phyloP scores from a whole-genome alignment of 2,888 invertebrate species.

The Phalera bucephala region DNA sequence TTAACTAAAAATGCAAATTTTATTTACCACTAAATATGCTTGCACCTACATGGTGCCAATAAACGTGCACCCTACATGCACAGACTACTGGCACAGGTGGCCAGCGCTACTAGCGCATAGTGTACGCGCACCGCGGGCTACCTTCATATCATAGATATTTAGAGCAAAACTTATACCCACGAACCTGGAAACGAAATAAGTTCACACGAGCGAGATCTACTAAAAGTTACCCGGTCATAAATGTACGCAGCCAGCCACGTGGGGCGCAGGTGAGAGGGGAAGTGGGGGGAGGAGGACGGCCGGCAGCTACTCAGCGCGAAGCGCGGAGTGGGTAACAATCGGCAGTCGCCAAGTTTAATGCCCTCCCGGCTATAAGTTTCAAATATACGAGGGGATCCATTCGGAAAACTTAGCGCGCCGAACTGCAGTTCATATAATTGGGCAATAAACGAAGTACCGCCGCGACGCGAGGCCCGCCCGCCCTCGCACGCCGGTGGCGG shows the following conservation, averaged over 20 bases:
- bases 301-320: constrained; percentile 2
- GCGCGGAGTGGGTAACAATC: constrained; percentile 9
- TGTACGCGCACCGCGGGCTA: too few relatives aligned
- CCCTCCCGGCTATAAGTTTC: constrained; percentile 22
- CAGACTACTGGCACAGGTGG: too few relatives aligned
- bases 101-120: too few relatives aligned
- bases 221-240: not conserved
- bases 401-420: constrained; percentile 17
- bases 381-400: constrained; percentile 23
- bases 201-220: too few relatives aligned
- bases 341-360: constrained; percentile 16
- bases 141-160: too few relatives aligned
- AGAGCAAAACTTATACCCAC: too few relatives aligned
- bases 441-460: constrained; percentile 9
- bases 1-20: too few relatives aligned
- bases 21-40: too few relatives aligned
- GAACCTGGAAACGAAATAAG: too few relatives aligned
- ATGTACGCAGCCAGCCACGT: not conserved
- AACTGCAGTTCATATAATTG: constrained; percentile 25
- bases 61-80: too few relatives aligned
- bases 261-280: not conserved
- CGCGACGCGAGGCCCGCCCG: not conserved
- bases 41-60: too few relatives aligned
- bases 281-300: too few relatives aligned
- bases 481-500: not conserved